These are phyloP conservation scores for Caiman crocodilus DNA, from an alignment of 2,797 vertebrate genomes.

Conservation along the genomic window DNA sequence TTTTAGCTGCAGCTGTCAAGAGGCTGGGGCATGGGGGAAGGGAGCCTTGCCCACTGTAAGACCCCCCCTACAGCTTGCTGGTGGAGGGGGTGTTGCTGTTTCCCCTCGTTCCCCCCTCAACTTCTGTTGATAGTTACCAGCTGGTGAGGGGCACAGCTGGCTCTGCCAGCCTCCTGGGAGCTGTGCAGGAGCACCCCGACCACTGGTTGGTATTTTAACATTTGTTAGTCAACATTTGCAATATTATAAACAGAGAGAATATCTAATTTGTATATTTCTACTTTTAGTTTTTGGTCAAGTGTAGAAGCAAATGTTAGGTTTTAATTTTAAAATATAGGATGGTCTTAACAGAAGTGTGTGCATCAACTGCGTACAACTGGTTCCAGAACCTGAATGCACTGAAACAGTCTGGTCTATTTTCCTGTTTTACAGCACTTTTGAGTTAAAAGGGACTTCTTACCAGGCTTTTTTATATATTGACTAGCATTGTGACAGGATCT, in stretches of 20 bases:
- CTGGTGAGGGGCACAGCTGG: background rate
- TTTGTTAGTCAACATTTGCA: background rate
- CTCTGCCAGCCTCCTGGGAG: background rate
- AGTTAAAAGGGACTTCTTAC: background rate
- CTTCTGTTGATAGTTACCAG: no score
- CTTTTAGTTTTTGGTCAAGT: background rate
- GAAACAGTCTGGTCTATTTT: background rate
- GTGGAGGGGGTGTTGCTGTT: no score
- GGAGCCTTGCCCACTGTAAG: no score
- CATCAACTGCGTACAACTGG: background rate
- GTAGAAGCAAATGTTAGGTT: background rate
- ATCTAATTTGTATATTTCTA: background rate
- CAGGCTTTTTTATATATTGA: background rate
- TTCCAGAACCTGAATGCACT: background rate
- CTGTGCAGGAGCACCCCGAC: no score
- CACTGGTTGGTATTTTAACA: background rate
- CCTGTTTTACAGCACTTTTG: background rate
- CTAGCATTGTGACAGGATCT: background rate
- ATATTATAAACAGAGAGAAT: background rate
- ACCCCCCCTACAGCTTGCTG: no score
- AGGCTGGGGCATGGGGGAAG: no score
- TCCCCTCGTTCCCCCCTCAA: no score
- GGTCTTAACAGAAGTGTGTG: background rate
- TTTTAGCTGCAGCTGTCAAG: no score
- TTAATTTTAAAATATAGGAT: background rate